phyloP scores from a whole-genome alignment of 1,140 invertebrate genomes.

The Atta colombica region DNA sequence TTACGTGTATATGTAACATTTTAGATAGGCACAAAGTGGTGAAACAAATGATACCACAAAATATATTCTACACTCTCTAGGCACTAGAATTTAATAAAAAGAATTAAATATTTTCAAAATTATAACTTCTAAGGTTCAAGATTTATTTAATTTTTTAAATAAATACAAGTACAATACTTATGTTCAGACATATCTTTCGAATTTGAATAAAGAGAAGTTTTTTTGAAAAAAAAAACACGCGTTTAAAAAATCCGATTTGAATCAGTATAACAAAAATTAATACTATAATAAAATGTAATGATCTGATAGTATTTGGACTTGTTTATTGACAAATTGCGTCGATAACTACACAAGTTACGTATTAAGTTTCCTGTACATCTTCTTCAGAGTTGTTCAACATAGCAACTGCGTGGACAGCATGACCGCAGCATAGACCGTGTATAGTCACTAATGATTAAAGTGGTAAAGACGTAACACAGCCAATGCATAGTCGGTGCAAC shows the following conservation, averaged over 20 bases:
- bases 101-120: not conserved
- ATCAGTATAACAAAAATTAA: not conserved
- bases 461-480: conserved; percentile 18
- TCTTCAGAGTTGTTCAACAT: conserved; percentile 39
- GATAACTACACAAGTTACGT: not conserved
- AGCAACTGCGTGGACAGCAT: conserved; percentile 12
- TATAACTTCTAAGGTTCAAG: not conserved
- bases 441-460: conserved; percentile 28
- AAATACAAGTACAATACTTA: not conserved
- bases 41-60: not conserved
- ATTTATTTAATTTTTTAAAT: not conserved
- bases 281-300: not conserved
- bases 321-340: not conserved
- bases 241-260: not conserved
- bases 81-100: not conserved
- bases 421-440: conserved; percentile 27
- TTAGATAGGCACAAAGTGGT: not conserved
- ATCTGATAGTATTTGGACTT: not conserved
- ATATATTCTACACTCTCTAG: not conserved
- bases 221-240: not conserved
- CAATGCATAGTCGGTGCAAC: conserved; percentile 28
- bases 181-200: not conserved
- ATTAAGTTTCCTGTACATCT: conserved; percentile 24
- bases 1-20: not conserved
- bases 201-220: not conserved